phyloP scores from a whole-genome alignment of 2,797 vertebrate genomes.

The Enteromius anoplus region DNA sequence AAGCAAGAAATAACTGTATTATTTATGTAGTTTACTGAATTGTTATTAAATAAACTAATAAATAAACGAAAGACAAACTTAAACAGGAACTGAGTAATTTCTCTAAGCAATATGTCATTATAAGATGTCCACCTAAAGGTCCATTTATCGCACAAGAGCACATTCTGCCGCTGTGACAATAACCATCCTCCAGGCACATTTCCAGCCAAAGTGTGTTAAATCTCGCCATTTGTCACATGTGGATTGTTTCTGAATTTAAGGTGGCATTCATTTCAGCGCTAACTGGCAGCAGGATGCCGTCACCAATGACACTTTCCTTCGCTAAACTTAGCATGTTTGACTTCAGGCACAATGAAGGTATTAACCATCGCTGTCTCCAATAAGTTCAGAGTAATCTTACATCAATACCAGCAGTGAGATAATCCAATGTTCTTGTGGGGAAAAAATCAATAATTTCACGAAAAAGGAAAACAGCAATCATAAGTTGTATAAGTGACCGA shows the following conservation, averaged over 20 bases:
- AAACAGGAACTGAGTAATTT: background rate
- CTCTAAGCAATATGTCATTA: background rate
- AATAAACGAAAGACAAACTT: background rate
- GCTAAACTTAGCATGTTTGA: background rate
- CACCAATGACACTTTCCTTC: background rate
- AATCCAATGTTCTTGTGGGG: slow-evolving; percentile 41
- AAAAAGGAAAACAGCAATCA: slow-evolving; percentile 33
- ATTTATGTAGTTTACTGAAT: background rate
- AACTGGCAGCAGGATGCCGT: background rate
- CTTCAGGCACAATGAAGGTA: slow-evolving; percentile 14
- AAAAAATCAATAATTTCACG: slow-evolving; percentile 21
- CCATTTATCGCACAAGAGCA: background rate
- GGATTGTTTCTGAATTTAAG: slow-evolving; percentile 5
- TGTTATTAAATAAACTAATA: background rate
- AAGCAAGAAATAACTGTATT: background rate
- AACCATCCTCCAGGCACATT: background rate
- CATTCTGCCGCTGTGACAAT: background rate
- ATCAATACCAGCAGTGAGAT: slow-evolving; percentile 27
- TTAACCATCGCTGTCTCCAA: too few relatives aligned
- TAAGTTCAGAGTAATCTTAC: slow-evolving; percentile 46
- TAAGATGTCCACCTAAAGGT: background rate
- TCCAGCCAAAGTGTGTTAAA: background rate
- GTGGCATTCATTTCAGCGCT: background rate
- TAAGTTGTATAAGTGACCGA: slow-evolving; percentile 23
- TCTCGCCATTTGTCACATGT: background rate